A percentile compares a stretch with the other conserved stretches of the same genome.
phyloP scores from a whole-genome alignment of 2,113 vertebrate species.

The Erythrocercus mccallii region DNA sequence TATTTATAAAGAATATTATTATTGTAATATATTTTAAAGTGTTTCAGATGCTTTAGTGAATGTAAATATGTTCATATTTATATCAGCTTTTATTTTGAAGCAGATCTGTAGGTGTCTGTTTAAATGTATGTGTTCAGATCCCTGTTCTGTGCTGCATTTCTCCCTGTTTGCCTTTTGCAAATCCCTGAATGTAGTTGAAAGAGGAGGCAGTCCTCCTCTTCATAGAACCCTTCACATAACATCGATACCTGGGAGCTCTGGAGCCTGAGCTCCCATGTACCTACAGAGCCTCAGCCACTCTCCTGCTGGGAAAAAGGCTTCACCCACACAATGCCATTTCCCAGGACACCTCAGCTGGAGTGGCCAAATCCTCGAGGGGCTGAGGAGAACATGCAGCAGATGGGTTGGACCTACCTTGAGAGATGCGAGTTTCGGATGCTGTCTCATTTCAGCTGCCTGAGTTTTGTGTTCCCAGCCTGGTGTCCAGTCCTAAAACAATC shows the following conservation, averaged over 20 bases:
- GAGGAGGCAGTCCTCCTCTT: not conserved
- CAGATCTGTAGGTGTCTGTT: not conserved
- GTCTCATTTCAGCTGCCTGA: not conserved
- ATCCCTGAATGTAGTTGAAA: not conserved
- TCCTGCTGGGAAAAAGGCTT: not conserved
- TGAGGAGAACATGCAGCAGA: not conserved
- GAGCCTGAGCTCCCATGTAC: not conserved
- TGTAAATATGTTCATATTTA: not conserved
- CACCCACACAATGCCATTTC: fast-evolving
- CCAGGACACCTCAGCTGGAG: not conserved
- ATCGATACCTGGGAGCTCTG: not conserved
- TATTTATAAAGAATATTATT: not conserved
- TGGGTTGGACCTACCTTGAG: not conserved
- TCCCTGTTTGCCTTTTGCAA: not conserved
- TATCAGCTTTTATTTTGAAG: not conserved
- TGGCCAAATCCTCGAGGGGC: fast-evolving
- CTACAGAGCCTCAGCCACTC: not conserved
- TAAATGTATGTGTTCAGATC: not conserved
- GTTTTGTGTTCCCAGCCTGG: not conserved
- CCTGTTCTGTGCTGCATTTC: not conserved
- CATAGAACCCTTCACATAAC: not conserved
- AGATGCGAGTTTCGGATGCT: fast-evolving
- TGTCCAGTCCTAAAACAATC: not conserved
- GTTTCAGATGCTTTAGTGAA: not conserved
- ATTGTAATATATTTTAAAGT: not conserved